Percentiles rank a stretch among this genome's conserved stretches.
Evolutionary conservation across 2,888 invertebrate genomes (phyloP).

Genomic region (Synergus laeviventris): DNA sequence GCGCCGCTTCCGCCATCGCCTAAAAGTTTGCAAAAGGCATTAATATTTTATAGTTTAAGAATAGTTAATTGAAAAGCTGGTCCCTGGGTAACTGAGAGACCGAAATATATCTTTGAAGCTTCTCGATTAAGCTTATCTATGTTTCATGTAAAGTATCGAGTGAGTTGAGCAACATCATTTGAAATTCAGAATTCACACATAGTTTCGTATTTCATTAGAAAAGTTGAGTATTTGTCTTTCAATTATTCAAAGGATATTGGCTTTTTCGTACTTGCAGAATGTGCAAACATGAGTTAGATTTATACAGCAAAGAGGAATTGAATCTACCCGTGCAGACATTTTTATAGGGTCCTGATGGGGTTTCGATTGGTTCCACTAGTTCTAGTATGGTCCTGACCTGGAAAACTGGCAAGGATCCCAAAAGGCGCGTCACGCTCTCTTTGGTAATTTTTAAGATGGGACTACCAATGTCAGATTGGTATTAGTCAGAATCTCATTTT

Average conservation of each 20-base stretch:
- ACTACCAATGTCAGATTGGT: too few species aligned
- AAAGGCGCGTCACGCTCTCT: too few species aligned
- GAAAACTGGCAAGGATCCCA: too few species aligned
- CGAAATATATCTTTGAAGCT: slow-evolving; percentile 10
- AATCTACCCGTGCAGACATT: too few species aligned
- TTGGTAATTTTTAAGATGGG: too few species aligned
- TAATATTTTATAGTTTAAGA: slow-evolving; percentile 50
- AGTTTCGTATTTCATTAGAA: slow-evolving; percentile 24
- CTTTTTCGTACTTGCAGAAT: not conserved
- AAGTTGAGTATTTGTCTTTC: not conserved
- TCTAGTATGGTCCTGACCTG: too few species aligned
- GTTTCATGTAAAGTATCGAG: not conserved
- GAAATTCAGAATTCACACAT: slow-evolving; percentile 17
- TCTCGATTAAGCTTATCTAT: not conserved
- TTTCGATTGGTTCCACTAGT: too few species aligned
- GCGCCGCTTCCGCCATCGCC: slow-evolving; percentile 29
- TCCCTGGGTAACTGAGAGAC: not conserved
- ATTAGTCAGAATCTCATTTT: too few species aligned
- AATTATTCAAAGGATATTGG: slow-evolving; percentile 7
- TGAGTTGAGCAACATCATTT: not conserved
- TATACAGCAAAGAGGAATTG: too few species aligned
- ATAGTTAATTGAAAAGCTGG: slow-evolving; percentile 51
- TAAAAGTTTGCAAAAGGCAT: slow-evolving; percentile 46
- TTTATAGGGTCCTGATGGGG: too few species aligned
- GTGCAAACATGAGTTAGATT: not conserved